Evolutionary conservation across 2,888 invertebrate genomes (phyloP).

Genomic region (Hymenopus coronatus): DNA sequence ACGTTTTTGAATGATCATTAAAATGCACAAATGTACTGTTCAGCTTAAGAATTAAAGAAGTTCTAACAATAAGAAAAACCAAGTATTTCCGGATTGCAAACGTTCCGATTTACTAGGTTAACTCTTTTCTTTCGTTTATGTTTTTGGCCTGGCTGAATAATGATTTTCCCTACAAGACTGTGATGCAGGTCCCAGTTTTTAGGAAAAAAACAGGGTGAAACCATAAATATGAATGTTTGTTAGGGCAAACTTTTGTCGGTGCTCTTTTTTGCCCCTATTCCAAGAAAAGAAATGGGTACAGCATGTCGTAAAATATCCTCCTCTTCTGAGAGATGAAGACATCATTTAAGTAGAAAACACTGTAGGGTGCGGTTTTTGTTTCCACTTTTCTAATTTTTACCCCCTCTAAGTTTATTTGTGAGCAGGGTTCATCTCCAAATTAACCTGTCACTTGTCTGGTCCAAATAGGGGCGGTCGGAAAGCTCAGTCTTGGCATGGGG

Average conservation of each 20-base stretch:
- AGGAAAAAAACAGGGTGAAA: neutral
- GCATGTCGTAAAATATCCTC: neutral
- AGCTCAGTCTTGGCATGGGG: conserved; percentile 22
- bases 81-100: too few species aligned
- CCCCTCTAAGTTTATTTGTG: neutral
- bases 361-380: neutral
- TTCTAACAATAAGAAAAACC: too few species aligned
- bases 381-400: neutral
- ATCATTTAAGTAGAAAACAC: neutral
- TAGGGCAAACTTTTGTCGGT: neutral
- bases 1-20: too few species aligned
- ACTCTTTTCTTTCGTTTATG: too few species aligned
- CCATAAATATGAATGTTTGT: neutral
- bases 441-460: neutral
- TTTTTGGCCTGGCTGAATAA: too few species aligned
- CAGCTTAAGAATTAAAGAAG: too few species aligned
- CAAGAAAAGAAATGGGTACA: neutral
- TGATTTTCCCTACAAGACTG: neutral
- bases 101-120: too few species aligned
- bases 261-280: neutral
- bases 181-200: neutral
- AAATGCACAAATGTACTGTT: too few species aligned
- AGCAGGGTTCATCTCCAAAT: neutral
- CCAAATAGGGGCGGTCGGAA: neutral
- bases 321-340: neutral